Evolutionary conservation across 2,113 vertebrate genomes (phyloP), one percentile per base, ranked within the genome.

Genomic region (Sprattus sprattus): DNA sequence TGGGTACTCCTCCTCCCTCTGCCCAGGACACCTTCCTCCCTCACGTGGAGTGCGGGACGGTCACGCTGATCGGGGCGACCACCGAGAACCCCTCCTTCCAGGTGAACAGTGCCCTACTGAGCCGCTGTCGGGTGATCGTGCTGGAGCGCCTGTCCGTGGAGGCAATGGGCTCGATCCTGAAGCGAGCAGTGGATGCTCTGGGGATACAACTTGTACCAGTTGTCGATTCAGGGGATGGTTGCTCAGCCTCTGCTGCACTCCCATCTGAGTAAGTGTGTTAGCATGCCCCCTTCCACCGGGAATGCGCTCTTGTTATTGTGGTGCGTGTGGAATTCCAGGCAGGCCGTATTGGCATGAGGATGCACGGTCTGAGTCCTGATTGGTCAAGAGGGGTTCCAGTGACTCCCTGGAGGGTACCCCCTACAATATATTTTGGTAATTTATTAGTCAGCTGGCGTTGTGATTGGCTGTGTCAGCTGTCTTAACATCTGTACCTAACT

Each of bases 11-110:
- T 44, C 22, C 32, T 7, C 83, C 2, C 84, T 83, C 2, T 39
- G n/a, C 91, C 91, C 93, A 99, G 98, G 98, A 99, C 92, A 96
- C 94, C 32, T 96, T 99, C 90, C 97, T 99, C 88, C 98, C 98
- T 92, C 98, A 99, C 89, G 97, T 99, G 20, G 98, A 99, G 90
- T 97, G 97, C 39, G 98, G 98, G 83, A 99, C 97, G 0, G 92
- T 99, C 86, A 99, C 97, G 8, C 95, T 99, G 93, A 98, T 99
- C 45, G 98, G 98, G 60, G 98, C 98, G 0, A 99, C 98, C 89
- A 99, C 98, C 0, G 98, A 99, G 92, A 99, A 99, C 91, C 98
- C 98, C 60, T 99, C 98, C 87, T 99, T 99, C 93, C 98, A 99
- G 93, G 97, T 99, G 88, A 99, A 99, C 0, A 94, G 96, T 0